Conservation (phyloP, 2,888 invertebrate species). For the Acronicta psi region DNA sequence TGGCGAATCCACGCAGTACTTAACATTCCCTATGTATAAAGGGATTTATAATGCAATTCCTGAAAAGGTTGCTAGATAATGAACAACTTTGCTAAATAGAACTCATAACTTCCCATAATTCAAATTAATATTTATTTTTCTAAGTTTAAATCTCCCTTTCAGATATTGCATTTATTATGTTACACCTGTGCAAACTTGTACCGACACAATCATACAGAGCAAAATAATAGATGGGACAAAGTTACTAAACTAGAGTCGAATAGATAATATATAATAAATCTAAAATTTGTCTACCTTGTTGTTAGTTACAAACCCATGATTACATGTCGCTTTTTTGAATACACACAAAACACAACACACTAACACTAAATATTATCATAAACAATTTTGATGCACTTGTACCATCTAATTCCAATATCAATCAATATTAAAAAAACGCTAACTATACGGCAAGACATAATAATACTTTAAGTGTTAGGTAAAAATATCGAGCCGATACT, state of each 20-base stretch:
- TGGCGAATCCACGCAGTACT: conserved; percentile 33
- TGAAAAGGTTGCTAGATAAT: not conserved
- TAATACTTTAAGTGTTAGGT: conserved; percentile 71
- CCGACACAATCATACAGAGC: conserved; percentile 23
- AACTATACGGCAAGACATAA: conserved; percentile 72
- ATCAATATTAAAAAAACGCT: conserved; percentile 45
- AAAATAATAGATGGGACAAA: conserved; percentile 48
- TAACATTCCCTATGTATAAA: conserved; percentile 30
- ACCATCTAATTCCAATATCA: conserved; percentile 46
- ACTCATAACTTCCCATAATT: not conserved
- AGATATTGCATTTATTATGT: not conserved
- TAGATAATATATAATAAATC: conserved; percentile 41
- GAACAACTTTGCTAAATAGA: not conserved
- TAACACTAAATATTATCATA: conserved; percentile 27
- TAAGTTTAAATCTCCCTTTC: not conserved
- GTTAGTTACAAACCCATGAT: conserved; percentile 30
- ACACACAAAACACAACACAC: conserved; percentile 51
- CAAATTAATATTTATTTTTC: too few relatives aligned
- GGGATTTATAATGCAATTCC: not conserved
- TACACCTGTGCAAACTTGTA: not conserved
- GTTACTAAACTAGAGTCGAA: conserved; percentile 31
- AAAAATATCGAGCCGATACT: conserved; percentile 67
- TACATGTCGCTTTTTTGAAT: conserved; percentile 15
- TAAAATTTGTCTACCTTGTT: conserved; percentile 17
- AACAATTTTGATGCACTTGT: conserved; percentile 42